Base-by-base conservation (phyloP, 2,888 invertebrate species). In the Nemurella pictetii region DNA sequence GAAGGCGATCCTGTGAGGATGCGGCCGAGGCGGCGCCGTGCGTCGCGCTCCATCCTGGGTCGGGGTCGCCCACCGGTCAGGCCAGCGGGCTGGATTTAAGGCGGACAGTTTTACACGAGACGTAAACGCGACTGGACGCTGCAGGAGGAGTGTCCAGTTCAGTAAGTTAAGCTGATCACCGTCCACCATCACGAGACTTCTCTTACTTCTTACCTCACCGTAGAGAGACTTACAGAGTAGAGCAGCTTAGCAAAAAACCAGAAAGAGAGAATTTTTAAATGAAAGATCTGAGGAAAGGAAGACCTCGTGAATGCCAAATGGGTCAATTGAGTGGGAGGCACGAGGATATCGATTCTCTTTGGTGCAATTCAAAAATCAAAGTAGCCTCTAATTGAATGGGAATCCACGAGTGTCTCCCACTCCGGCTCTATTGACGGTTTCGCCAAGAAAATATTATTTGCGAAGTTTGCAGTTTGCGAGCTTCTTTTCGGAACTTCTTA, bases 161-260 rank as follows among this genome's bases (percentile, higher is more conserved):
- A 36, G 27, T 82, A 25, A 82, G 55, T 72, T 82, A 82, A 82
- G 82, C 82, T 72, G 82, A 82, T 35, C 81, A 36, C 81, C 55
- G 36, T 2, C 29, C 55, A n/a, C 80, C 80, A 35, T 35, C 80
- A 80, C 20, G 15, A 26, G 28, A 30, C 81, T 72, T 82, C 72
- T 72, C 55, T 72, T 78, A 7, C 78, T 27, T 30, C 28, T 75
- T 75, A 15, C 75, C 75, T 75, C 55, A 20, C 75, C 27, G 75
- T 82, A 27, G 82, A 82, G 28, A 27, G 72, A n/a, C 80, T 81
- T 75, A 75, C 3, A 75, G 75, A 75, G n/a, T 75, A 81, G 9
- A 82, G 55, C 82, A 82, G 82, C 82, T 82, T 36, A 72, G 55
- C 36, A 82, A 28, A 30, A 82, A 82, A 55, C 82, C 72, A 78